Evolutionary conservation across 2,888 invertebrate genomes (phyloP), one percentile per base, ranked within the genome.

Genomic region (Bombyx huttoni): DNA sequence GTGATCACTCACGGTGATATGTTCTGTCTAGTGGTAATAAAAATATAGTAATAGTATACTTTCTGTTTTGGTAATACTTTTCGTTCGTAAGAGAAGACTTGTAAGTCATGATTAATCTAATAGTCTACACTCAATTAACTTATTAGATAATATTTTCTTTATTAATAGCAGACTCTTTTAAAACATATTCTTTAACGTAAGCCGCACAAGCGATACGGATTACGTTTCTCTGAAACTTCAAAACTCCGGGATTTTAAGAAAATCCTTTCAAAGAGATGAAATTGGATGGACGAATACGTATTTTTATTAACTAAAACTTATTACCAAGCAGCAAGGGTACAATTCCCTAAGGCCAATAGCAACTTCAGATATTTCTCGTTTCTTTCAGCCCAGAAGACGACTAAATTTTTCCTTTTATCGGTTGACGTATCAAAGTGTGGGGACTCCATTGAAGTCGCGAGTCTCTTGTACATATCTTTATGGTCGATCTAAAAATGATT

Each of bases 241-340:
- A 7, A 13, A 50, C 34, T 48, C 7, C 13, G n/a, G 48, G 24
- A 7, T 7, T 40, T 12, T 7, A 10, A 40, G 40, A 40, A 40
- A 40, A 40, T 40, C 12, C 9, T 3, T 10, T 40, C 40, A 40
- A 40, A 40, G 40, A 40, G 12, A 40, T 10, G 40, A 40, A 40
- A 40, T 40, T 40, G 40, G 40, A 35, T 40, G 35, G 14, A 8
- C 13, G 35, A 7, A 45, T 48, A 47, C 49, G 46, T 14, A 24
- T 2, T 24, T 24, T 40, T 40, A 40, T 40, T 40, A 40, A 7
- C 12, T 40, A 12, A 40, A 12, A 40, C 40, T 40, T 14, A 57
- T 73, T 71, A 84, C 84, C 83, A 85, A 45, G 67, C 70, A 13
- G 63, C 63, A 10, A 85, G 59, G 10, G 82, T 77, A 46, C 75